Evolutionary conservation across 2,888 invertebrate genomes (phyloP), one percentile per base, ranked within the genome.

Genomic region (Aproaerema taeniolella): DNA sequence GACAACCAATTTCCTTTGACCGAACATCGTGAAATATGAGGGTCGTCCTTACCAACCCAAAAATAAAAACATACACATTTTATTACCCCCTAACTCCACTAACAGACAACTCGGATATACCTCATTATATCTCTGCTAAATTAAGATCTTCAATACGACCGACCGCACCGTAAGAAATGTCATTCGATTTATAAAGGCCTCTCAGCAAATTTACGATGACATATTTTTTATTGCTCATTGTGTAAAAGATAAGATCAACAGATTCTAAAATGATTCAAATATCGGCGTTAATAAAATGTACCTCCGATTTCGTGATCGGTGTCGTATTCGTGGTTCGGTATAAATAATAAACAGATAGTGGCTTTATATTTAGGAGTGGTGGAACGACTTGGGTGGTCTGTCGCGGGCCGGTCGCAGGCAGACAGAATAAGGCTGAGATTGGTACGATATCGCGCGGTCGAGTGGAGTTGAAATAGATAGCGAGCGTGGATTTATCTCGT

Each of bases 381-480:
- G 61, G 66, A 61, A 61, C 79, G 67, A 55, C 72, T 66, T 82
- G 82, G 80, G 80, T 82, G 82, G 81, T 80, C 82, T 49, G 48
- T 50, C 65, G 67, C 62, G 72, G 65, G 71, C 63, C 61, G 65
- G 52, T 48, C 58, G 50, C 55, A 53, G 67, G 65, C 61, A 56
- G 67, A 71, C 73, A 60, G 69, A 74, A 78, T 78, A 77, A 72
- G 78, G 72, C 66, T 67, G 81, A 80, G 80, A 82, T 79, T 77
- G 71, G 77, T 76, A 71, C 55, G 82, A 80, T 77, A 78, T 71
- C 64, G 63, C 56, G 45, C 73, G 80, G 72, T 80, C 67, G 67
- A 71, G 67, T 73, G 72, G 73, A 76, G 78, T 72, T 76, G 71
- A 75, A 83, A 81, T 79, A 79, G 80, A 82, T 78, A 76, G 78